These are phyloP conservation scores for Platorchestia sp. DNA, from an alignment of 1,140 invertebrate genomes.

Conservation along the genomic window DNA sequence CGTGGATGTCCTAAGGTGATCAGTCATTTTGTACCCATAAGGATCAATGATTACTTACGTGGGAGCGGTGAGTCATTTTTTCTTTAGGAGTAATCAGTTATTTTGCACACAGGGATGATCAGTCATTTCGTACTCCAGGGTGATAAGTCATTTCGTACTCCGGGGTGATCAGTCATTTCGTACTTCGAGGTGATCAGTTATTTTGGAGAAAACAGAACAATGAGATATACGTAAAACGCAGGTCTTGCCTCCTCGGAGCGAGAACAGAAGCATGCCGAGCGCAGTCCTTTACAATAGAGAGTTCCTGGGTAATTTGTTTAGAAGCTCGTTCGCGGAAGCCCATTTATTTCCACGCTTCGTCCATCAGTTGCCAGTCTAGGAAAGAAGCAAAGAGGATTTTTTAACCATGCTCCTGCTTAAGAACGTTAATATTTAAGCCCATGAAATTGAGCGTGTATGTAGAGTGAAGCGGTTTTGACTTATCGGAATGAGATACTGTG, in stretches of 20 bases:
- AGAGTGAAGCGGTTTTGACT: not conserved
- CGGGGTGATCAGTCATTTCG: too few species aligned
- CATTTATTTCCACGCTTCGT: not conserved
- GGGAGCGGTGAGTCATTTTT: too few species aligned
- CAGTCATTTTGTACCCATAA: too few species aligned
- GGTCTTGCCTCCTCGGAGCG: not conserved
- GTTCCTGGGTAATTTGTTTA: constrained; percentile 19
- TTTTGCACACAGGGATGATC: too few species aligned
- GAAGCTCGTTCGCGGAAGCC: constrained; percentile 10
- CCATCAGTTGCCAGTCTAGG: constrained; percentile 24
- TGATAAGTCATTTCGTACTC: too few species aligned
- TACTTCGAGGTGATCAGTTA: too few species aligned
- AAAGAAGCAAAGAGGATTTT: constrained; percentile 19
- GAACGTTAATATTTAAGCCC: not conserved
- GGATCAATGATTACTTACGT: too few species aligned
- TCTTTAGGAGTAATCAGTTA: too few species aligned
- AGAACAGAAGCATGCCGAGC: not conserved
- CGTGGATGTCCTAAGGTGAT: too few species aligned
- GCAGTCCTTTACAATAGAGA: constrained; percentile 11
- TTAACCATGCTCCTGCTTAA: not conserved
- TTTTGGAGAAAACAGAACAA: too few species aligned
- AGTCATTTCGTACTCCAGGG: too few species aligned
- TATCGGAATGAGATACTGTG: not conserved
- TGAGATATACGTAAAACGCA: too few species aligned
- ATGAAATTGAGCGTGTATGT: not conserved